Evolutionary conservation across 1,140 invertebrate genomes (phyloP).

Genomic region (Spodoptera litura): DNA sequence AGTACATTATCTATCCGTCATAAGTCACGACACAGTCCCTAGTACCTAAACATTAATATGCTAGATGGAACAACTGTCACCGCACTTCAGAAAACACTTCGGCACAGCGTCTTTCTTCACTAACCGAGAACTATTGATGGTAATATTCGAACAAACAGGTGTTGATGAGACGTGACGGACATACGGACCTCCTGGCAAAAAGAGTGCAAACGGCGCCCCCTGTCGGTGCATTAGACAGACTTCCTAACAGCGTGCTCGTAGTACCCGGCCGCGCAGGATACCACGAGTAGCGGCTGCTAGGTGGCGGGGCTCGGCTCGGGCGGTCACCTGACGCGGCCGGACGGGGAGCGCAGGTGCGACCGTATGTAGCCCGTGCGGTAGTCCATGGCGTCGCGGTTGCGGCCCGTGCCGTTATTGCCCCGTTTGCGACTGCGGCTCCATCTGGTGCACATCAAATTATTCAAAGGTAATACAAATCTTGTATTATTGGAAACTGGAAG

Average conservation of each 20-base stretch:
- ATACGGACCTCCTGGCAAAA: constrained; percentile 3
- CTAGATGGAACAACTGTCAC: too few species aligned
- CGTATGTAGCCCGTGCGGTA: constrained; percentile 96
- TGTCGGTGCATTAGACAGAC: constrained; percentile 6
- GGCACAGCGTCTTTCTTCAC: too few species aligned
- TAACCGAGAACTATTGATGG: too few species aligned
- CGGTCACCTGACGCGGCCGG: constrained; percentile 93
- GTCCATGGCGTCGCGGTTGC: constrained; percentile 89
- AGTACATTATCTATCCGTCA: not conserved
- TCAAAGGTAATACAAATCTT: not conserved
- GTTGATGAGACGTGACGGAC: not conserved
- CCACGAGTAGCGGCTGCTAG: constrained; percentile 25
- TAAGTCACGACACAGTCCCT: too few species aligned
- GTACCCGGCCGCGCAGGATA: constrained; percentile 10
- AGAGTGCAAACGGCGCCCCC: not conserved
- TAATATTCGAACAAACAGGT: too few species aligned
- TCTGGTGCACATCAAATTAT: constrained; percentile 54
- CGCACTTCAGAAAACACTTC: too few species aligned
- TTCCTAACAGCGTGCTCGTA: constrained; percentile 22
- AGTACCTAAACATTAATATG: too few species aligned
- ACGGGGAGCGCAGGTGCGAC: constrained; percentile 95
- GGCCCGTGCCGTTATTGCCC: constrained; percentile 86
- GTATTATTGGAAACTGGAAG: too few species aligned
- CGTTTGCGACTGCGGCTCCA: constrained; percentile 87
- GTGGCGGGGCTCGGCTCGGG: constrained; percentile 51